Percentiles rank a stretch among this genome's conserved stretches.
These are phyloP conservation scores for Cotesia chilonis DNA, from an alignment of 1,140 invertebrate species.

Conservation along the genomic window DNA sequence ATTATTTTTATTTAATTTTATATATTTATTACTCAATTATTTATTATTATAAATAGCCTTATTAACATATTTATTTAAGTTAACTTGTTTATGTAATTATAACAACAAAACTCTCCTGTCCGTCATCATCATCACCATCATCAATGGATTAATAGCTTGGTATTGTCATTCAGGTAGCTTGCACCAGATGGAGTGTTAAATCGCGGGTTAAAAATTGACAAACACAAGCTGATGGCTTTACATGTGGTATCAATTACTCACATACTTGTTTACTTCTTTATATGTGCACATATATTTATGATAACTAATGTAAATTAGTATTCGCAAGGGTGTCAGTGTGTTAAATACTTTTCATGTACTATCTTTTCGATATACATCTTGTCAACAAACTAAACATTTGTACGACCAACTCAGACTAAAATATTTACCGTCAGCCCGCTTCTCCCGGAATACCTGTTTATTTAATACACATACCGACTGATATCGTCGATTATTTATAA, in stretches of 20 bases:
- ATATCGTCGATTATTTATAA: no score
- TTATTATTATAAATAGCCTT: constrained; percentile 14
- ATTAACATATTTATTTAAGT: not conserved
- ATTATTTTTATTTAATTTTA: constrained; percentile 25
- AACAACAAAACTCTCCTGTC: constrained; percentile 12
- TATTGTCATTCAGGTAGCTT: constrained; percentile 9
- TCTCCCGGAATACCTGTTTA: not conserved
- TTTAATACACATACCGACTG: not conserved
- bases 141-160: constrained; percentile 24
- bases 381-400: constrained; percentile 9
- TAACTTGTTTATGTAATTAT: constrained; percentile 14
- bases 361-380: constrained; percentile 8
- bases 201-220: not conserved
- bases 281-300: no score
- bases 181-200: constrained; percentile 25
- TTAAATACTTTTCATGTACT: not conserved
- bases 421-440: not conserved
- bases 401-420: not conserved
- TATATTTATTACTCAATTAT: constrained; percentile 9
- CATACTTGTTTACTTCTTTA: no score
- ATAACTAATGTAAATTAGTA: no score
- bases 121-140: constrained; percentile 10
- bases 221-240: not conserved
- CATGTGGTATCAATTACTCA: not conserved
- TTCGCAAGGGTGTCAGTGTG: no score